These are phyloP conservation scores for Gadus macrocephalus DNA, from an alignment of 2,113 vertebrate genomes.

Conservation along the genomic window DNA sequence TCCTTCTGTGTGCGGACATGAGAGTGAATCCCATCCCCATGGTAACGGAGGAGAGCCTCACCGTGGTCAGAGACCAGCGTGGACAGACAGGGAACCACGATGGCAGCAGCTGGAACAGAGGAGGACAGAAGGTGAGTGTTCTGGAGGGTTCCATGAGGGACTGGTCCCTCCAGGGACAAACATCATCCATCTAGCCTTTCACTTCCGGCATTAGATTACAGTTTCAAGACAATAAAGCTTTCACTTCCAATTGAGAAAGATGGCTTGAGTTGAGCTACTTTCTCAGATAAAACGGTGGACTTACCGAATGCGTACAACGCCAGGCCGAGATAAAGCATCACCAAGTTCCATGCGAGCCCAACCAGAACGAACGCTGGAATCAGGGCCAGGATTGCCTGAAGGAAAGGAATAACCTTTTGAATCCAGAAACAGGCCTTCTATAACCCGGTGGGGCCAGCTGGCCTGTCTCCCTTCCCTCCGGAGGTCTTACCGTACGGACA, in stretches of 20 bases:
- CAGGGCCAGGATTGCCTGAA: slow-evolving; percentile 83
- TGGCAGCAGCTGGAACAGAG: slow-evolving; percentile 80
- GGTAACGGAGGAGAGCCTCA: slow-evolving; percentile 57
- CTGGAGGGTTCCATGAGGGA: background rate
- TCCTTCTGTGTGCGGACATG: too few relatives aligned
- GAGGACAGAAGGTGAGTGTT: slow-evolving; percentile 10
- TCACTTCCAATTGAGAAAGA: too few relatives aligned
- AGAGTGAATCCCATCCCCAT: background rate
- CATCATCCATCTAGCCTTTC: too few relatives aligned
- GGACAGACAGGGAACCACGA: slow-evolving; percentile 91
- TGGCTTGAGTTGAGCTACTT: too few relatives aligned
- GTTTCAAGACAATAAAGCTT: too few relatives aligned
- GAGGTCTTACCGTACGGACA: slow-evolving; percentile 75
- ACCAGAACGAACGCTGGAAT: slow-evolving; percentile 89
- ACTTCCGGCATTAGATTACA: too few relatives aligned
- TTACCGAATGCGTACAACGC: slow-evolving; percentile 91
- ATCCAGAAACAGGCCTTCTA: slow-evolving; percentile 7
- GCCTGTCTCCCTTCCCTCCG: background rate
- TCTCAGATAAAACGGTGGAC: slow-evolving; percentile 28
- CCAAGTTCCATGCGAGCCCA: slow-evolving; percentile 78
- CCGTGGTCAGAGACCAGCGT: slow-evolving; percentile 86
- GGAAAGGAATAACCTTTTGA: slow-evolving; percentile 20
- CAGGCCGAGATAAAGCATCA: slow-evolving; percentile 78
- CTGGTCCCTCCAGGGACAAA: too few relatives aligned
- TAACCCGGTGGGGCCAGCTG: background rate